phyloP scores from a whole-genome alignment of 1,140 invertebrate genomes.

The Drosophila nikananu region DNA sequence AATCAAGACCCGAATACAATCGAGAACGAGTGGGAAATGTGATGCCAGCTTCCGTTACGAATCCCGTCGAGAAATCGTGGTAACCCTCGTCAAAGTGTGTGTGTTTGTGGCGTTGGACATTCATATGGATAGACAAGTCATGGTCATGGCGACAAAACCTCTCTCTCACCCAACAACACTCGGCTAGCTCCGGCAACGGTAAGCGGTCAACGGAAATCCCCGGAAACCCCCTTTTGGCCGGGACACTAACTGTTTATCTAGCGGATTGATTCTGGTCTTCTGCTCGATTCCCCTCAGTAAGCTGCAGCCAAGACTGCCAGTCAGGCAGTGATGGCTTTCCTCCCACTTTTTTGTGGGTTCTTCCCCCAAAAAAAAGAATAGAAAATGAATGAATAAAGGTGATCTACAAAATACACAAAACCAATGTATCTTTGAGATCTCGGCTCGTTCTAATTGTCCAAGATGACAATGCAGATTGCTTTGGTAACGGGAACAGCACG shows the following conservation, averaged over 20 bases:
- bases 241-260: constrained; percentile 61
- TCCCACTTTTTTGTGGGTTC: constrained; percentile 50
- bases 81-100: constrained; percentile 25
- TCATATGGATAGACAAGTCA: constrained; percentile 39
- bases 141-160: constrained; percentile 49
- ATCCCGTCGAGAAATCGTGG: constrained; percentile 11
- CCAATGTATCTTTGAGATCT: constrained; percentile 41
- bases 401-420: constrained; percentile 25
- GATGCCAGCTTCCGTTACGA: constrained; percentile 46
- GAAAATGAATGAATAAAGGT: background rate
- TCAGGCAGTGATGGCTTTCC: constrained; percentile 25
- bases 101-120: background rate
- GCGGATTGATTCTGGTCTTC: constrained; percentile 50
- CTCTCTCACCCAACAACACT: constrained; percentile 10
- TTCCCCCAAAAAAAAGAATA: constrained; percentile 51
- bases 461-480: constrained; percentile 75
- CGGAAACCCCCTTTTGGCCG: constrained; percentile 40
- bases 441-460: constrained; percentile 62
- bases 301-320: constrained; percentile 3
- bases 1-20: constrained; percentile 10
- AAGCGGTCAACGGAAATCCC: constrained; percentile 63
- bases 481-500: constrained; percentile 70
- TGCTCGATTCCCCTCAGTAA: background rate
- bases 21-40: constrained; percentile 25
- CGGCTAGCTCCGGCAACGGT: constrained; percentile 31